Percentiles rank a stretch among this genome's conserved stretches.
Evolutionary conservation across 2,797 vertebrate species (phyloP).

Genomic region (Lateolabrax maculatus): DNA sequence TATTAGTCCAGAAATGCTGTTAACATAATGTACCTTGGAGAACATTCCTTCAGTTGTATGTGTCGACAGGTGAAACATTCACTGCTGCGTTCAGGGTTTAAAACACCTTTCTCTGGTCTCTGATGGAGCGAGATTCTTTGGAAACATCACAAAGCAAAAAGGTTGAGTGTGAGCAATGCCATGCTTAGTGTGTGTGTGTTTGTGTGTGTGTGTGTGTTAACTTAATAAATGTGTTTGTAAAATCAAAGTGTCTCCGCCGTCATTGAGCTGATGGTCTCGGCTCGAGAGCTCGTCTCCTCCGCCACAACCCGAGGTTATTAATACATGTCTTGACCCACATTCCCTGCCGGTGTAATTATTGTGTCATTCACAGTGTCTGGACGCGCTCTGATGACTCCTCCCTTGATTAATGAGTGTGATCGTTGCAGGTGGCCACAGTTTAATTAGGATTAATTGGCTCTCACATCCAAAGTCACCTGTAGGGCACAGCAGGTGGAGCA

Average conservation of each 20-base stretch:
- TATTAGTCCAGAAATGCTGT: too few relatives aligned
- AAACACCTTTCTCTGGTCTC: too few relatives aligned
- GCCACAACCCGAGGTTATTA: conserved; percentile 44
- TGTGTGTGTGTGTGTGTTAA: not conserved
- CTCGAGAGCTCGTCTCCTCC: not conserved
- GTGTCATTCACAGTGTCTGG: conserved; percentile 55
- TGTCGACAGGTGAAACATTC: too few relatives aligned
- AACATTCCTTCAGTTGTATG: too few relatives aligned
- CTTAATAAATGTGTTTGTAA: not conserved
- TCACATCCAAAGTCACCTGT: conserved; percentile 74
- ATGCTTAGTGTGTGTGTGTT: not conserved
- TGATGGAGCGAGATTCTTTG: too few relatives aligned
- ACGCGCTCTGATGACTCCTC: conserved; percentile 45
- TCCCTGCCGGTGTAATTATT: conserved; percentile 61
- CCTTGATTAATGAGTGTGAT: conserved; percentile 68
- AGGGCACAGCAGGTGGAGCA: conserved; percentile 56
- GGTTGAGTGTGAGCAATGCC: too few relatives aligned
- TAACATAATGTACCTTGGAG: too few relatives aligned
- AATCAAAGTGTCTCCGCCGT: not conserved
- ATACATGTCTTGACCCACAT: conserved; percentile 39
- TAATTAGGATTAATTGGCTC: conserved; percentile 74
- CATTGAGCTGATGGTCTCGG: not conserved
- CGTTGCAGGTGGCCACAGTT: conserved; percentile 47
- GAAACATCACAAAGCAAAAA: too few relatives aligned
- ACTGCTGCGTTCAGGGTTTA: too few relatives aligned